phyloP scores from a whole-genome alignment of 2,113 vertebrate genomes.

The Gasterosteus aculeatus region DNA sequence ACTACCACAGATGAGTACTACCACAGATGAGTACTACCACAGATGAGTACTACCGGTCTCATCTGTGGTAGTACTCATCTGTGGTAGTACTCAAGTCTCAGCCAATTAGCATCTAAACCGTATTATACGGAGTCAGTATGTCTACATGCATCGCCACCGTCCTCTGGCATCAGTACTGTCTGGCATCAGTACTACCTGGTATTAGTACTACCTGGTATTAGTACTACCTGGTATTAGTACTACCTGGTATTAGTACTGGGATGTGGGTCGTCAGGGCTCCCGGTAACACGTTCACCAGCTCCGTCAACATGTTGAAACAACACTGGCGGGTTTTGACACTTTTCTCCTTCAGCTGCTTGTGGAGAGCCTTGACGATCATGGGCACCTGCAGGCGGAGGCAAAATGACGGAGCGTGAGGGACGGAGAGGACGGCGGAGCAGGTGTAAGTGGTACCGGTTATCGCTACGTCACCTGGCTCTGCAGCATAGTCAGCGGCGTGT shows the following conservation, averaged over 20 bases:
- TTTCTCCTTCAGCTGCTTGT: constrained; percentile 99
- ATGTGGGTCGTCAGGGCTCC: constrained; percentile 94
- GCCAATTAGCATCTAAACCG: too few relatives aligned
- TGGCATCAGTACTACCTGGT: too few relatives aligned
- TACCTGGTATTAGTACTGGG: constrained; percentile 97
- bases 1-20: too few relatives aligned
- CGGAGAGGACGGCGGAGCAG: neutral
- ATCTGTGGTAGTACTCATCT: too few relatives aligned
- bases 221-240: neutral
- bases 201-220: too few relatives aligned
- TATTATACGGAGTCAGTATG: too few relatives aligned
- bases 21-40: too few relatives aligned
- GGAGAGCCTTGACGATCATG: constrained; percentile 96
- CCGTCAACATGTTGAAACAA: constrained; percentile 99
- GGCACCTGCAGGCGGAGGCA: constrained; percentile 84
- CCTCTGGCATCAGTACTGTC: too few relatives aligned
- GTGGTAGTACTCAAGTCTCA: too few relatives aligned
- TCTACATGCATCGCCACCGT: too few relatives aligned
- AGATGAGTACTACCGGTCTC: too few relatives aligned
- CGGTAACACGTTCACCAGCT: constrained; percentile 95
- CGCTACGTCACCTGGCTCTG: constrained; percentile 87
- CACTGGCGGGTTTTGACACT: constrained; percentile 98
- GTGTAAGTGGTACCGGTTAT: constrained; percentile 32
- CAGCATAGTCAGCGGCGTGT: constrained; percentile 97
- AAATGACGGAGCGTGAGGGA: neutral